A percentile compares a stretch with the other conserved stretches of the same genome.
phyloP scores from a whole-genome alignment of 2,113 vertebrate genomes.

The Galbula dea region DNA sequence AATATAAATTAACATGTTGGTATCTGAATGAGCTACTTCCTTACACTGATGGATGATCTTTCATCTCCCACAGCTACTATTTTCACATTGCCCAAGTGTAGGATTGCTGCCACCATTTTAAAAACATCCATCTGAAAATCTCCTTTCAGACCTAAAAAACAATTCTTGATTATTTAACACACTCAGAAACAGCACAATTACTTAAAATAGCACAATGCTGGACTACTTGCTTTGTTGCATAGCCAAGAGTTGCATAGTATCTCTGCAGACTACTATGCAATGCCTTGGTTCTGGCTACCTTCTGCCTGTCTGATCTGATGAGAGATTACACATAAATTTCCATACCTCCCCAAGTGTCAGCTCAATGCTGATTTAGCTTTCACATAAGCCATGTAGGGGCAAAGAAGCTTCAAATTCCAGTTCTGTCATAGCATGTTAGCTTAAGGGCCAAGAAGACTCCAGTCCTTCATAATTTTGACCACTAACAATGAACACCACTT shows the following conservation, averaged over 20 bases:
- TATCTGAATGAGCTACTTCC: conserved; percentile 21
- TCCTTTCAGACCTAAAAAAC: conserved; percentile 80
- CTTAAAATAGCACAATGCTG: background rate
- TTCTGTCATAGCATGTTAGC: background rate
- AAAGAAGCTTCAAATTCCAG: background rate
- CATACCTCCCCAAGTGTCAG: background rate
- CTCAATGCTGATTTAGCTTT: background rate
- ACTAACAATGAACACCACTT: background rate
- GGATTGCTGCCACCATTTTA: conserved; percentile 87
- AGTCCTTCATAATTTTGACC: background rate
- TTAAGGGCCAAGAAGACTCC: background rate
- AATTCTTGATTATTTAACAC: background rate
- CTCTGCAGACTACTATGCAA: background rate
- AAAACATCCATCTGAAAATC: conserved; percentile 90
- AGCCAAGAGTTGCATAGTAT: background rate
- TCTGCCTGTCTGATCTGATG: background rate
- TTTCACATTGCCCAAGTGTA: conserved; percentile 91
- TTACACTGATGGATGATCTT: conserved; percentile 84
- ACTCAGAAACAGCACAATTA: background rate
- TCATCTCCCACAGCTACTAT: conserved; percentile 80
- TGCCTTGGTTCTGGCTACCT: background rate
- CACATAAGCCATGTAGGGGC: background rate
- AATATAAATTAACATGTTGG: background rate
- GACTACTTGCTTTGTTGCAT: background rate
- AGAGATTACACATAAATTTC: background rate